A percentile compares a stretch with the other conserved stretches of the same genome.
phyloP scores from a whole-genome alignment of 2,888 invertebrate genomes.

The Eurois occulta region DNA sequence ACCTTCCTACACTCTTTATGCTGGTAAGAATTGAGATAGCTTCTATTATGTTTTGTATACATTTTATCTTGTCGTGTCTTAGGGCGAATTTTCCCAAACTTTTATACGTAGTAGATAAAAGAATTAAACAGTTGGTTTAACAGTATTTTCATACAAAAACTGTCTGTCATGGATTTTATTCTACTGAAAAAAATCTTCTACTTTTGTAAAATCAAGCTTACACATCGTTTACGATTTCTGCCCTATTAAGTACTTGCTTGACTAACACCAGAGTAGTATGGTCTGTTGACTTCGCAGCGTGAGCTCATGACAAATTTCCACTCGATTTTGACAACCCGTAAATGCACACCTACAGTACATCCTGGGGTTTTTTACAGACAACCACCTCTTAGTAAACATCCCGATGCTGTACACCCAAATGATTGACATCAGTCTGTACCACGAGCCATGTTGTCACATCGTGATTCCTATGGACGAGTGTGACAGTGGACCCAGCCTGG shows the following conservation, averaged over 20 bases:
- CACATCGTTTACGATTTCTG: not conserved
- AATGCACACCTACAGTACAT: not conserved
- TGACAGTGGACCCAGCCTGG: constrained; percentile 91
- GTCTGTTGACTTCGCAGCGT: not conserved
- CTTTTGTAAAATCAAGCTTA: not conserved
- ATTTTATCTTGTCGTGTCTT: not conserved
- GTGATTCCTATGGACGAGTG: constrained; percentile 91
- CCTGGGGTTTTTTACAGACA: constrained; percentile 87
- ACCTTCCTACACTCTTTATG: constrained; percentile 94
- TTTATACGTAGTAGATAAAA: not conserved
- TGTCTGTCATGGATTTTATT: not conserved
- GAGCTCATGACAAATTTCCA: not conserved
- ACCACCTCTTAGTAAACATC: constrained; percentile 95
- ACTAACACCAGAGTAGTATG: not conserved
- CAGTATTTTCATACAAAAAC: not conserved
- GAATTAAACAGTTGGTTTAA: not conserved
- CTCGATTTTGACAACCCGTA: not conserved
- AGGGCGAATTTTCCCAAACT: not conserved
- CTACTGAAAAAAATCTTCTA: not conserved
- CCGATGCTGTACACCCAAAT: constrained; percentile 96
- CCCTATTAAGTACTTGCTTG: not conserved
- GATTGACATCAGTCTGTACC: constrained; percentile 95
- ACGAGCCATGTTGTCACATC: constrained; percentile 96
- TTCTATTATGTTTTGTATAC: too few species aligned
- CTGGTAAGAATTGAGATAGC: constrained; percentile 80